Base-by-base conservation (phyloP, 1,140 invertebrate species). In the Neodiprion fabricii region DNA sequence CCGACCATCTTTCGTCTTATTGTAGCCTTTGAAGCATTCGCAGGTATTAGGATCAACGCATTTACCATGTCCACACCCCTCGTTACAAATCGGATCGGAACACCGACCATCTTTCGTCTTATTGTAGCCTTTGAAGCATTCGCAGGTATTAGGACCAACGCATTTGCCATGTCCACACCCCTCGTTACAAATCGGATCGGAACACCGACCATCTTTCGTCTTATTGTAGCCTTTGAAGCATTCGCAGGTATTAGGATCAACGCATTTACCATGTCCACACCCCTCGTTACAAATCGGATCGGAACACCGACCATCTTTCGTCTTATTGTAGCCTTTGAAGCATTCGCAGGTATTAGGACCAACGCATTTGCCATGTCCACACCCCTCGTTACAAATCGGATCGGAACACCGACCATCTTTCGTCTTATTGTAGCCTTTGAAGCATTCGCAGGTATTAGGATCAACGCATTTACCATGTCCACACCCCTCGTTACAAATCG, bases 271-370 rank as follows among this genome's bases (percentile, higher is more conserved):
- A 47, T 61, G 70, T 66, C 73, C 77, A 65, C 80, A 28, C 28
- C 5, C 0, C 1, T 50, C 66, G 1, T 76, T 75, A n/a, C 83
- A 85, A 0, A 21, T 28, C n/a, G 68, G 71, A 10, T 77, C 61
- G 53, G 80, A 84, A 7, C 71, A 67, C 5, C 66, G 11, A 67
- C 79, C 73, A 67, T 40, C 74, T 4, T 65, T 1, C 1, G 5
- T 72, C 8, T 76, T 61, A 11, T 79, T 77, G 69, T 67, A 73
- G 28, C 82, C 82, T 12, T 79, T 77, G 7, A 70, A 50, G 21
- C 82, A 83, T 47, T 74, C 72, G 11, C 82, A 83, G 4, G 68
- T n/a, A 12, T 76, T 74, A 48, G 77, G 21, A 70, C 78, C 81
- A 4, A 53, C 72, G 47, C 73, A 76, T 40, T 48, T 9, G n/a